A percentile compares a stretch with the other conserved stretches of the same genome.
Evolutionary conservation across 2,888 invertebrate species (phyloP).

Genomic region (Apamea epomidion): DNA sequence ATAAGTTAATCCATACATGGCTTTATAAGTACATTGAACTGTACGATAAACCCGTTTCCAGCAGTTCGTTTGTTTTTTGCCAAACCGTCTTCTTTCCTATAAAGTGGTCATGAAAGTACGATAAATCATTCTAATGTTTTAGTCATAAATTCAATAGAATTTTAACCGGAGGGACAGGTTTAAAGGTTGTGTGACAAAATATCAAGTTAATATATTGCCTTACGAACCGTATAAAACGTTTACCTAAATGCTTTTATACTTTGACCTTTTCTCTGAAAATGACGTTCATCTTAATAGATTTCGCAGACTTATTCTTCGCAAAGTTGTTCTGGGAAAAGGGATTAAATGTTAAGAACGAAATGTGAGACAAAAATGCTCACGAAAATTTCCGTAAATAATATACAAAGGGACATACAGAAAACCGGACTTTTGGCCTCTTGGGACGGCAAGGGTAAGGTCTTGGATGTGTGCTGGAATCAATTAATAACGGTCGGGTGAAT

Average conservation of each 20-base stretch:
- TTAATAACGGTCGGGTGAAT: constrained; percentile 61
- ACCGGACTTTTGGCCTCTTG: constrained; percentile 9
- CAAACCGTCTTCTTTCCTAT: constrained; percentile 28
- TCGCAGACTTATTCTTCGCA: constrained; percentile 18
- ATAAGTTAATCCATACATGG: constrained; percentile 54
- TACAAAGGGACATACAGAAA: constrained; percentile 21
- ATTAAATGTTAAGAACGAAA: constrained; percentile 11
- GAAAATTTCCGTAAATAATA: constrained; percentile 23
- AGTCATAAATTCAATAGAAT: constrained; percentile 9
- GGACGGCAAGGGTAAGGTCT: constrained; percentile 22
- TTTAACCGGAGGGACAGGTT: constrained; percentile 10
- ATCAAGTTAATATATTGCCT: constrained; percentile 24
- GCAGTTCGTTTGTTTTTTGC: constrained; percentile 46
- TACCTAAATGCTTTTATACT: constrained; percentile 41
- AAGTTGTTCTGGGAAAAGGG: constrained; percentile 22
- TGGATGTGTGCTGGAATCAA: constrained; percentile 53
- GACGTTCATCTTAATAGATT: constrained; percentile 34
- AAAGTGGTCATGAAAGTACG: constrained; percentile 19
- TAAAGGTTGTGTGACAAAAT: constrained; percentile 20
- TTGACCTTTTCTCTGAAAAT: constrained; percentile 33
- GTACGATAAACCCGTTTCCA: constrained; percentile 55
- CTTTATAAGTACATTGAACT: constrained; percentile 58
- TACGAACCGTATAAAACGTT: constrained; percentile 10
- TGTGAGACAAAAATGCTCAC: constrained; percentile 5
- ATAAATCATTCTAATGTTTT: constrained; percentile 18